Evolutionary conservation across 2,113 vertebrate genomes (phyloP).

Genomic region (Tenebrosternarchus preto): DNA sequence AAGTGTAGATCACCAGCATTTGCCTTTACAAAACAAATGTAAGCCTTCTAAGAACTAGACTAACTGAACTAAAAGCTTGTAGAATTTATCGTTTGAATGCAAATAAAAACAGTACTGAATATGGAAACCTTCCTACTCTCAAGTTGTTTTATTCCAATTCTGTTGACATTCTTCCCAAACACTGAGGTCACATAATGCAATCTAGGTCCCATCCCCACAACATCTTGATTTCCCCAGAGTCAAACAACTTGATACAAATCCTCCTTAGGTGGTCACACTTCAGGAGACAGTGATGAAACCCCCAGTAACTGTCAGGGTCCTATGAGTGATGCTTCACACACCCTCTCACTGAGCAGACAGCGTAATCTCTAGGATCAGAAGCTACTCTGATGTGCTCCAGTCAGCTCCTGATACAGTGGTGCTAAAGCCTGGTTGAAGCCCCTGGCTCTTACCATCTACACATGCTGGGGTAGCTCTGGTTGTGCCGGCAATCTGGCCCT

Average conservation of each 20-base stretch:
- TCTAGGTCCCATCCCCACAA: conserved; percentile 13
- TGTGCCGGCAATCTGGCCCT: conserved; percentile 98
- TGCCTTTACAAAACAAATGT: not conserved
- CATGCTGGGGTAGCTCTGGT: conserved; percentile 96
- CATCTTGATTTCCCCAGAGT: conserved; percentile 34
- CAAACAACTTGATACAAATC: conserved; percentile 36
- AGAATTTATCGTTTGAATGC: not conserved
- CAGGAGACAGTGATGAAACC: conserved; percentile 45
- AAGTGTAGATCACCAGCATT: conserved; percentile 4
- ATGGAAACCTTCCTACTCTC: not conserved
- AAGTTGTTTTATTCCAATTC: not conserved
- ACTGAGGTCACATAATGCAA: conserved; percentile 20
- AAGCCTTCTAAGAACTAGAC: not conserved
- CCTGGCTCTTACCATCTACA: conserved; percentile 89
- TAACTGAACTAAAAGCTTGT: not conserved
- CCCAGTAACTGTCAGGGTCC: conserved; percentile 42
- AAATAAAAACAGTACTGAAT: not conserved
- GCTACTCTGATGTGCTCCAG: conserved; percentile 40
- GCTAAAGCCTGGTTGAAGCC: conserved; percentile 36
- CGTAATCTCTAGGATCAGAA: conserved; percentile 49
- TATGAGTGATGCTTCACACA: conserved; percentile 43
- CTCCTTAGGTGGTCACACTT: conserved; percentile 32
- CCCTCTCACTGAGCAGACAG: conserved; percentile 42
- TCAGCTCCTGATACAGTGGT: conserved; percentile 37
- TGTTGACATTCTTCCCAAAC: not conserved